Base-by-base conservation (phyloP, 2,888 invertebrate species). In the Eupithecia centaureata region DNA sequence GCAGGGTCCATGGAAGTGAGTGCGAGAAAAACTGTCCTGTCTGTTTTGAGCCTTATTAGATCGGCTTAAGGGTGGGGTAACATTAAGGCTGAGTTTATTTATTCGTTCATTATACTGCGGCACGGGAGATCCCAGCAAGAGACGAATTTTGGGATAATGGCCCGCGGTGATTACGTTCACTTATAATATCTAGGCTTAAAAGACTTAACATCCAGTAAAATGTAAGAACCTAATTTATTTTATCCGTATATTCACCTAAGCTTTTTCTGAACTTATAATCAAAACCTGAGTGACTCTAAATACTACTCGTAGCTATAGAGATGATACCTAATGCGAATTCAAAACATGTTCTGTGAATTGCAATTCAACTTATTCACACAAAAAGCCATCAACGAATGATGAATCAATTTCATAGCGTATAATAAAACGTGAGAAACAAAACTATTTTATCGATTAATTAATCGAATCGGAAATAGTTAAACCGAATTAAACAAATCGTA, bases 131-230 rank as follows among this genome's bases (percentile, higher is more conserved):
- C 90, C 78, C 82, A 83, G 85, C 82, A 77, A 86, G 87, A 86
- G 88, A 88, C 87, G 90, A 92, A 90, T 91, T 92, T 92, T 89
- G 90, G 91, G 90, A 87, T 91, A 90, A 91, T 90, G 88, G 88
- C 77, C 74, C 76, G 78, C 76, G 79, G 82, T 81, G 78, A 79
- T 82, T 82, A 82, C 79, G 73, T 73, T 73, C 58, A 70, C 70
- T 73, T 69, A 64, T 70, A 70, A 65, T 59, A 51, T 68, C 65
- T 63, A 73, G 67, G 71, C 68, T 75, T 73, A 70, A 70, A 68
- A 71, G 72, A 69, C 71, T 71, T 73, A 73, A 56, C 61, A 68
- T 65, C 58, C 47, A 60, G 65, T 69, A 57, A 63, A 70, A 65
- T 38, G 30, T 63, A 63, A 66, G 35, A 57, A 57, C 70, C 61